Evolutionary conservation across 1,140 invertebrate genomes (phyloP), one percentile per base, ranked within the genome.

Genomic region (Acromyrmex charruanus): DNA sequence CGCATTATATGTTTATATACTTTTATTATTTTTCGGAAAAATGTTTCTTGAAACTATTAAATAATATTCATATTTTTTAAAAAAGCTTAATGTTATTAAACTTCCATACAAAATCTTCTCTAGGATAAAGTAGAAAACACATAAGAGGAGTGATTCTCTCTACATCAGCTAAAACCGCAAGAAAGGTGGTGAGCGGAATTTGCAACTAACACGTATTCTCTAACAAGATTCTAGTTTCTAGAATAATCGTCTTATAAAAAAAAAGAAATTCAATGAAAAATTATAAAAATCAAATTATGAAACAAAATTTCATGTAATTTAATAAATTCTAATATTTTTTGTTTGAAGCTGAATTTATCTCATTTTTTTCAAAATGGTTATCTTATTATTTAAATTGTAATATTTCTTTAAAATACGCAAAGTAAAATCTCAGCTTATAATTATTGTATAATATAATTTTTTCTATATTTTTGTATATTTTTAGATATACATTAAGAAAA

Each of bases 171-270:
- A 80, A 69, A 80, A 28, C 4, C 31, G 6, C 28, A 53, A 80
- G 61, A 69, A 69, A 80, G 66, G n/a, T 80, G 28, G 31, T n/a
- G 5, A 66, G 44, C 14, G 9, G 44, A 12, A 79, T 79, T 58
- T 69, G 44, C 14, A 69, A n/a, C n/a, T 49, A 18, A 3, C 25
- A 51, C 16, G 2, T 63, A 63, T 14, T 31, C 21, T 68, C 16
- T 49, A 66, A 65, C 5, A 18, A 66, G 2, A 21, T 80, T 53
- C 14, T 55, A 66, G 2, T 16, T 80, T 53, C 14, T 55, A 69
- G n/a, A 80, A 53, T 2, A 9, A 68, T 80, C 35, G 6, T 2
- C 7, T 61, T n/a, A 68, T 9, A 1, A 55, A 28, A 10, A 10
- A 21, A 49, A 7, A 12, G n/a, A 49, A 39, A 58, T 4, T 44